Conservation (phyloP, 2,797 vertebrate genomes). For the Alectoris magna region DNA sequence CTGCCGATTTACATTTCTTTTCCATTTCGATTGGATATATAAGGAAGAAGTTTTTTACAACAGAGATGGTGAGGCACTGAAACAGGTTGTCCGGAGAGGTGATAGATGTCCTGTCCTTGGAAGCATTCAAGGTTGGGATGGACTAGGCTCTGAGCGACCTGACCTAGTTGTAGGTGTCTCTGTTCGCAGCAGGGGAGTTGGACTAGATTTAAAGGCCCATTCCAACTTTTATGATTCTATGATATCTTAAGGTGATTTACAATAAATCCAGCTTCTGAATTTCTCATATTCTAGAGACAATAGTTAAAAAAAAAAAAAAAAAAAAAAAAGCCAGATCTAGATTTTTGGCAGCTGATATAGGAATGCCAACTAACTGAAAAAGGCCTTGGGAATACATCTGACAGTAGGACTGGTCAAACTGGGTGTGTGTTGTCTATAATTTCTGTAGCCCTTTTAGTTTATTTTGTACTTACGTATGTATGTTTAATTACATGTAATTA, state of each 20-base stretch:
- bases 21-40: too few relatives aligned
- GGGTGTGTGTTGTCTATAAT: not conserved
- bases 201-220: too few relatives aligned
- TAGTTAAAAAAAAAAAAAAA: not conserved
- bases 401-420: not conserved
- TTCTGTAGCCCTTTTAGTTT: not conserved
- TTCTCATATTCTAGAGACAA: not conserved
- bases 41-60: too few relatives aligned
- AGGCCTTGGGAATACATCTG: not conserved
- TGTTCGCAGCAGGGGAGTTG: too few relatives aligned
- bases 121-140: too few relatives aligned
- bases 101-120: too few relatives aligned
- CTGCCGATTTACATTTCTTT: too few relatives aligned
- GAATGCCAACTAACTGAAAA: not conserved
- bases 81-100: too few relatives aligned
- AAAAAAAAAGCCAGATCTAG: not conserved
- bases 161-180: too few relatives aligned
- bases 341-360: not conserved
- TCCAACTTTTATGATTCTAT: too few relatives aligned
- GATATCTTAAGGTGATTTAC: not conserved
- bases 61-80: too few relatives aligned
- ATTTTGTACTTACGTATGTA: not conserved
- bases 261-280: not conserved
- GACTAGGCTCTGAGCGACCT: too few relatives aligned
- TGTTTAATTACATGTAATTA: not conserved